Evolutionary conservation across 2,797 vertebrate genomes (phyloP), one percentile per base, ranked within the genome.

Genomic region (Ctenochaetus hawaiiensis): DNA sequence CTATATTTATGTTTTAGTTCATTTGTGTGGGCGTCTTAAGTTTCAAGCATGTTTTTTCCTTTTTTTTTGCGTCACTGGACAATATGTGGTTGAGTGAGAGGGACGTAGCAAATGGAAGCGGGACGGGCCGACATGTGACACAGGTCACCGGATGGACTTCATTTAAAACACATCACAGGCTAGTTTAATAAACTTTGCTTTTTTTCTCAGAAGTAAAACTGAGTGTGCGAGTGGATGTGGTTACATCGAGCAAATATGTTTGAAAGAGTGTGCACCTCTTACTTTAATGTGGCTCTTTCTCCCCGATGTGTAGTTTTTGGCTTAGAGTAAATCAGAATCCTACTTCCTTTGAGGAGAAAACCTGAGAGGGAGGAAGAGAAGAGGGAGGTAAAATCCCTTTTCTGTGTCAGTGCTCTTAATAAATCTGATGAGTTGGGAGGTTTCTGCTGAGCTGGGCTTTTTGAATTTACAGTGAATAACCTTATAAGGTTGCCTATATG

Each of bases 371-470:
- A 44, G 74, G 71, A 65, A 54, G 53, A 78, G 75, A 72, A 62
- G 78, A 74, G 73, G 59, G 45, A 64, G 70, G 56, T 75, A 65
- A 88, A 89, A 86, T 80, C 80, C 62, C 45, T 67, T 64, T 41
- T 83, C 58, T 26, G 43, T 83, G 90, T 89, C 77, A 54, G 30
- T 77, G 54, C 82, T 89, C 68, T 85, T 71, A 86, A 85, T 83
- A 86, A 81, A 76, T 77, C 77, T 78, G 76, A 85, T 85, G 81
- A 77, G 70, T 78, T 77, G 58, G 71, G 67, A 78, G 47, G 66
- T 76, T 91, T 90, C 30, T 87, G 90, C 90, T 92, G 89, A 92
- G 86, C 67, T 69, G 75, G 45, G 56, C 66, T 47, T 86, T 92
- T 85, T 60, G 51, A 77, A 70, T 85, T 75, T 66, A 82, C 47